Percentiles rank a stretch among this genome's conserved stretches.
phyloP scores from a whole-genome alignment of 2,888 invertebrate genomes.

The Dryobota labecula region DNA sequence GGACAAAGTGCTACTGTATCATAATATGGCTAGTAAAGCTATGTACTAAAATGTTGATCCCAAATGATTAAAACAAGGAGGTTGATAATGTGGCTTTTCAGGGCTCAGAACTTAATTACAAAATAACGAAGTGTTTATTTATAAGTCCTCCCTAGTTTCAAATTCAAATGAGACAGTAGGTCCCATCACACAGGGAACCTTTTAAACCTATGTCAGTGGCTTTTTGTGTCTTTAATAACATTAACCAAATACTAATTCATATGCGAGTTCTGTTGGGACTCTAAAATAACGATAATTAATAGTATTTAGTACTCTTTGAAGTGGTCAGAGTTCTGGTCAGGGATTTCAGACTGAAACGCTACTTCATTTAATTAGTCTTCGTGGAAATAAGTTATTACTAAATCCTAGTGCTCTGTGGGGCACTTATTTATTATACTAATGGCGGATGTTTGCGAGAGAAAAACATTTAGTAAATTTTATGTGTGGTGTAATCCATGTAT shows the following conservation, averaged over 20 bases:
- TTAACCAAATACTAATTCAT: slow-evolving; percentile 35
- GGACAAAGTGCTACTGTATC: too few relatives aligned
- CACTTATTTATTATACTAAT: not conserved
- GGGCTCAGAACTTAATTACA: not conserved
- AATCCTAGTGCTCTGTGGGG: slow-evolving; percentile 1
- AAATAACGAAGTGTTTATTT: slow-evolving; percentile 13
- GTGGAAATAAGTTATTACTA: slow-evolving; percentile 5
- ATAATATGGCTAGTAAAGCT: not conserved
- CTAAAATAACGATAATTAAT: slow-evolving; percentile 37
- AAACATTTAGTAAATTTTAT: slow-evolving; percentile 2
- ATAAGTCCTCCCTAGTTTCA: slow-evolving; percentile 7
- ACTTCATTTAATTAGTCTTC: slow-evolving; percentile 24
- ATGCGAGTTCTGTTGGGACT: slow-evolving; percentile 10
- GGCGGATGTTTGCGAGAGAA: not conserved
- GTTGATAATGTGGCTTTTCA: too few relatives aligned
- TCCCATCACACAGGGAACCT: not conserved
- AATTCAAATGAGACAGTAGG: slow-evolving; percentile 28
- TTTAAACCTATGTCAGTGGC: slow-evolving; percentile 16
- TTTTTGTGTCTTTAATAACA: slow-evolving; percentile 36
- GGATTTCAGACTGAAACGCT: slow-evolving; percentile 22
- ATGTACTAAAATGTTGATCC: not conserved
- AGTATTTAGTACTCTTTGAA: slow-evolving; percentile 46
- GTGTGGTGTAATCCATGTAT: too few relatives aligned
- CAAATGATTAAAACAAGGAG: too few relatives aligned
- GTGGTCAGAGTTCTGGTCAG: slow-evolving; percentile 22